phyloP scores from a whole-genome alignment of 2,113 vertebrate genomes.

The Alosa alosa region DNA sequence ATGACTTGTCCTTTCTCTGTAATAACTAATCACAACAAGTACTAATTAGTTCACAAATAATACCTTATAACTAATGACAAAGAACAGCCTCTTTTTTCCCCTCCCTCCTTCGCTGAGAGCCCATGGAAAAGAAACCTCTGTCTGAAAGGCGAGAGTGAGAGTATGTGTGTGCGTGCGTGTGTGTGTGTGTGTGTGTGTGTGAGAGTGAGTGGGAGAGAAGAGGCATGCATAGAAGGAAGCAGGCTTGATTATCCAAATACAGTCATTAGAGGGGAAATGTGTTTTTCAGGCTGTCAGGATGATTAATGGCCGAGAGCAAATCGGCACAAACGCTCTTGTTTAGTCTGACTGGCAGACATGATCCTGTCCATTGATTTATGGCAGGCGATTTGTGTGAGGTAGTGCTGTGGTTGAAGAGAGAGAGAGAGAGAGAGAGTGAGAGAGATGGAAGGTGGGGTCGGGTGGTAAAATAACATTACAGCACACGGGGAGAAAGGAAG shows the following conservation, averaged over 20 bases:
- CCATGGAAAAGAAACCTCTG: slow-evolving; percentile 3
- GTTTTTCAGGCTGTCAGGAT: slow-evolving; percentile 99
- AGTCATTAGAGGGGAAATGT: slow-evolving; percentile 99
- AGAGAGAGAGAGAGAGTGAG: background rate
- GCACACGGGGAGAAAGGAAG: no score
- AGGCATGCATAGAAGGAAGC: slow-evolving; percentile 76
- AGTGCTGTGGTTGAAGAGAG: slow-evolving; percentile 41
- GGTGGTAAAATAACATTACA: slow-evolving; percentile 42
- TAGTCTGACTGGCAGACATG: slow-evolving; percentile 99
- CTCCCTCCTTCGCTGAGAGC: background rate
- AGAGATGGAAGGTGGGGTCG: slow-evolving; percentile 39
- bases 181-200: slow-evolving; percentile 15
- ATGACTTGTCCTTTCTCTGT: slow-evolving; percentile 21
- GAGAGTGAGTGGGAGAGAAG: slow-evolving; percentile 43
- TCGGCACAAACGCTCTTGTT: slow-evolving; percentile 99
- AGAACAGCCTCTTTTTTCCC: background rate
- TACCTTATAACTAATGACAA: slow-evolving; percentile 31
- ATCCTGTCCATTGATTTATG: slow-evolving; percentile 97
- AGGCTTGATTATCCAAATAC: slow-evolving; percentile 99
- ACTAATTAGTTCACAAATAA: background rate
- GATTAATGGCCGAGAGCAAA: slow-evolving; percentile 98
- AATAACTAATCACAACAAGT: slow-evolving; percentile 28
- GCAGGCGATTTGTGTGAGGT: slow-evolving; percentile 69
- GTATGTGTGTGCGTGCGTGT: background rate
- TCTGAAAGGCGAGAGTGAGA: background rate